A percentile compares a stretch with the other conserved stretches of the same genome.
These are phyloP conservation scores for Muricea muricata DNA, from an alignment of 92 coral and sea anemone species.

Conservation along the genomic window DNA sequence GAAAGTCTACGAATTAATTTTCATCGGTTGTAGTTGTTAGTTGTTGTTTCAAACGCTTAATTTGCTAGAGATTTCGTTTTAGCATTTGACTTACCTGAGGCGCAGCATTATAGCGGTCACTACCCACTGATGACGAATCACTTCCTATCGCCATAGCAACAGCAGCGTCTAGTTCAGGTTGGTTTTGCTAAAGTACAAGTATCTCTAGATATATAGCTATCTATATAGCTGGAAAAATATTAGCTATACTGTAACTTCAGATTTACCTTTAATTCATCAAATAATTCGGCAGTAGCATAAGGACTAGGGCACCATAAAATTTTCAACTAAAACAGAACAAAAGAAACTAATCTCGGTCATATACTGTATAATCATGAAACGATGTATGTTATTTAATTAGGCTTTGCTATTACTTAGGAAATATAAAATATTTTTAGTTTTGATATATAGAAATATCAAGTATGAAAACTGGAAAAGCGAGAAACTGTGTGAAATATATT, in stretches of 20 bases:
- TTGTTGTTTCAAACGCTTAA: too few relatives aligned
- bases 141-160: conserved; percentile 80
- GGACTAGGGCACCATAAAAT: conserved; percentile 99
- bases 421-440: too few relatives aligned
- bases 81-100: conserved; percentile 66
- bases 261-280: conserved; percentile 89
- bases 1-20: too few relatives aligned
- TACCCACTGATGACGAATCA: conserved; percentile 65
- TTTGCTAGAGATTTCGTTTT: too few relatives aligned
- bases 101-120: conserved; percentile 75
- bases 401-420: too few relatives aligned
- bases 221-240: neutral
- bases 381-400: too few relatives aligned
- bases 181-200: conserved; percentile 51
- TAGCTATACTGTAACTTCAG: neutral
- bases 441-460: too few relatives aligned
- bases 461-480: too few relatives aligned
- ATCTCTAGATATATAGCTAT: neutral
- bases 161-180: conserved; percentile 80
- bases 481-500: too few relatives aligned
- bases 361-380: too few relatives aligned
- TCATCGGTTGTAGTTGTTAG: too few relatives aligned
- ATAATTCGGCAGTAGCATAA: conserved; percentile 94
- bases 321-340: conserved; percentile 65
- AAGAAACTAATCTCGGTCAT: neutral